Evolutionary conservation across 1,140 invertebrate genomes (phyloP), one percentile per base, ranked within the genome.

Genomic region (Tenebrio molitor): DNA sequence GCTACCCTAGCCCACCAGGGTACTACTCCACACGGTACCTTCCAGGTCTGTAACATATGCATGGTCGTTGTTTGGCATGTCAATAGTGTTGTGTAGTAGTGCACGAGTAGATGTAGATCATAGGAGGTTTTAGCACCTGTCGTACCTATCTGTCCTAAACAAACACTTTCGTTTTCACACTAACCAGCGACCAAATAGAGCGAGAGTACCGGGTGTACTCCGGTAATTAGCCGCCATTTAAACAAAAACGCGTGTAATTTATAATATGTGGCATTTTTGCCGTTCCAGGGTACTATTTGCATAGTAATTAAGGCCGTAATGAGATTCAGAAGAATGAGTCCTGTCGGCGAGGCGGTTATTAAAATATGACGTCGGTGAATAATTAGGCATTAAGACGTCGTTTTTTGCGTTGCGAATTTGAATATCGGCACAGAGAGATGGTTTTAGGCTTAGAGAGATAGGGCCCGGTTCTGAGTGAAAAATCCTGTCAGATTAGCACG

Each of bases 1-100:
- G 84, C 82, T 86, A 81, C 81, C 81, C 79, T 79, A 82, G 80
- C 77, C 84, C 81, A 74, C 83, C 78, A 76, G 80, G 78, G 46
- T 81, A 81, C 74, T 81, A 77, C 69, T 79, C 78, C 29, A 76
- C 79, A 68, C 69, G 79, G 71, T 79, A 78, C 72, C 64, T 76
- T 39, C 76, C 79, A 80, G 79, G 78, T 81, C 71, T 78, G 78
- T 81, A 79, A 74, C 25, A 71, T 74, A 74, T 74, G 73, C 73
- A 74, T 74, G 73, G 64, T 14, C 42, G 62, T 73, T 73, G 71
- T 73, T 73, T 68, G 66, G 71, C 65, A 73, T 73, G 71, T 46
- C 68, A 58, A 58, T 29, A 34, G 19, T 23, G 19, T 50, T n/a
- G n/a, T n/a, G n/a, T n/a, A n/a, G n/a, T n/a, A n/a, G n/a, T 58